Base-by-base conservation (phyloP, 2,888 invertebrate species). In the Gibbula magus region DNA sequence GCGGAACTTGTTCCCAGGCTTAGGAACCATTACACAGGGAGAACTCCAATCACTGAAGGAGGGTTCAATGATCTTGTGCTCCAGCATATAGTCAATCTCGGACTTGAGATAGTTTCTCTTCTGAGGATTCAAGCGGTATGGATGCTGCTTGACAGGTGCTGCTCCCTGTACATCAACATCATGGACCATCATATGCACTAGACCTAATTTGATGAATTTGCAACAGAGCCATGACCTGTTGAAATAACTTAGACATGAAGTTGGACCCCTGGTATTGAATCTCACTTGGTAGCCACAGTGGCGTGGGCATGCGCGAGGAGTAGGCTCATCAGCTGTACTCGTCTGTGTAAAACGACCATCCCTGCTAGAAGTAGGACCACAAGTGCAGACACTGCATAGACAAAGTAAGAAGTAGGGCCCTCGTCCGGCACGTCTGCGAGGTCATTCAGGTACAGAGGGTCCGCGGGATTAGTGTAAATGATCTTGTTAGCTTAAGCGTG, bases 21-120 rank as follows among this genome's bases (percentile, higher is more conserved):
- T 83, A 29, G 77, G 77, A 0, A 83, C 84, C 4, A 86, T 35
- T 0, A 85, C 75, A n/a, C 85, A 82, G 2, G 83, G 84, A 51
- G 77, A 77, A 22, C 56, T 56, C 84, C 85, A 86, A 8, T 70
- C 22, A n/a, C 76, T 81, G 39, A 53, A 81, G 16, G 85, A 81
- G 25, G 77, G 77, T 39, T 81, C 80, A 39, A 84, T 84, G 29
- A 84, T 85, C 7, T 75, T 79, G 61, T 84, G 18, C 53, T 82
- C 51, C 53, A 82, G 70, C 56, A 82, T 61, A 7, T 86, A 84
- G 0, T 86, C 51, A 10, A 77, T 77, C 35, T 86, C 81, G 3
- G 20, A 79, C 82, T 16, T 78, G 3, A 16, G 35, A 66, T 75
- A 78, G 67, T 73, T 61, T 84, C 83, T 0, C 56, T 76, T 22